phyloP scores from a whole-genome alignment of 2,113 vertebrate genomes.

The Scomber scombrus region DNA sequence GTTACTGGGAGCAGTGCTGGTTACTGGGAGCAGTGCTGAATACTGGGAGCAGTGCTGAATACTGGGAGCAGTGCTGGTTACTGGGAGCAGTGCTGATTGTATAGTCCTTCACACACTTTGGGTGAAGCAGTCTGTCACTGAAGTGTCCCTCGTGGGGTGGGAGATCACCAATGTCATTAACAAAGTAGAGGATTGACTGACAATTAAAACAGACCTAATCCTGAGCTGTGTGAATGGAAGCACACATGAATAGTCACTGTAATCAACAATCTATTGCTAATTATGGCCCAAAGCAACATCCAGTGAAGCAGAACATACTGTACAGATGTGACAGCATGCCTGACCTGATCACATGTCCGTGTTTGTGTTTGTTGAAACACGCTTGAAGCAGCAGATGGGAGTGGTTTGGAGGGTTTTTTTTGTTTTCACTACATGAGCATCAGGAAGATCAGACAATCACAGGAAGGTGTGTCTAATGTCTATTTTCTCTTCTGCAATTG shows the following conservation, averaged over 20 bases:
- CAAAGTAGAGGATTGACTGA: too few relatives aligned
- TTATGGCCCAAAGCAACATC: background rate
- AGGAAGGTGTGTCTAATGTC: conserved; percentile 31
- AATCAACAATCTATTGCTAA: background rate
- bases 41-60: too few relatives aligned
- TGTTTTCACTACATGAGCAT: background rate
- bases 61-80: too few relatives aligned
- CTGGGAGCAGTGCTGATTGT: too few relatives aligned
- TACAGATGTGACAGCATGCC: background rate
- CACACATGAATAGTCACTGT: too few relatives aligned
- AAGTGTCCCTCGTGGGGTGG: too few relatives aligned
- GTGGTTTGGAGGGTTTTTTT: background rate
- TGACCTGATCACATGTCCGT: background rate
- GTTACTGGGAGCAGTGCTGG: too few relatives aligned
- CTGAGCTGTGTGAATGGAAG: background rate
- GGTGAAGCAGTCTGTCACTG: too few relatives aligned
- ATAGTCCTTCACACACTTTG: too few relatives aligned
- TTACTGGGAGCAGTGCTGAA: too few relatives aligned
- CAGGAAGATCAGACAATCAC: conserved; percentile 52
- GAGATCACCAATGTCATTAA: too few relatives aligned
- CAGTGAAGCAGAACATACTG: background rate
- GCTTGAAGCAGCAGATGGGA: background rate
- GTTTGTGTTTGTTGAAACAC: background rate
- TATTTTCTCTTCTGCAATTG: background rate
- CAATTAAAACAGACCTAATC: background rate